Evolutionary conservation across 2,888 invertebrate species (phyloP).

Genomic region (Cephus pulcher): DNA sequence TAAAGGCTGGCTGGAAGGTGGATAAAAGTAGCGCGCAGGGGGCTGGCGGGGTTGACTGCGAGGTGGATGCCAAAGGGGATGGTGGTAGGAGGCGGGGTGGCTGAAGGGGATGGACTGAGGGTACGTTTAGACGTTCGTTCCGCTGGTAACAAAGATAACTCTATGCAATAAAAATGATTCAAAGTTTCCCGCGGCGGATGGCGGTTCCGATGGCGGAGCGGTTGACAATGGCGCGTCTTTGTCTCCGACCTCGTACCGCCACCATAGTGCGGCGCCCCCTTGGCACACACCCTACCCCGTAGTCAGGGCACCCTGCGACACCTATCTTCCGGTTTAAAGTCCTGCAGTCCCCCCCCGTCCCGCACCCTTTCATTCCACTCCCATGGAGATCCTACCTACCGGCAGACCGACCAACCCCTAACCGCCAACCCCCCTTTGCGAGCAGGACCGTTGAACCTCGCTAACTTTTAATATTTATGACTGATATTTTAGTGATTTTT

Average conservation of each 20-base stretch:
- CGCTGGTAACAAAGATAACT: conserved; percentile 67
- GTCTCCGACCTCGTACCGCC: conserved; percentile 53
- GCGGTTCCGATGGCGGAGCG: conserved; percentile 66
- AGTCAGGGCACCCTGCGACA: conserved; percentile 62
- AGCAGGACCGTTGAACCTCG: conserved; percentile 40
- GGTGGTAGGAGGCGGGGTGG: conserved; percentile 26
- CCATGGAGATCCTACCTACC: too few relatives aligned
- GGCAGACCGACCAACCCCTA: too few relatives aligned
- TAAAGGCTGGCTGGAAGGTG: conserved; percentile 8
- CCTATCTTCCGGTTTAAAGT: conserved; percentile 68
- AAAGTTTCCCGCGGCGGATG: conserved; percentile 67
- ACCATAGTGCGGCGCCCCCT: conserved; percentile 35
- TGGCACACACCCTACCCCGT: conserved; percentile 33
- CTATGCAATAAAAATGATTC: conserved; percentile 68
- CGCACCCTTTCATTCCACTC: too few relatives aligned
- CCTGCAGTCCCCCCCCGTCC: conserved; percentile 36
- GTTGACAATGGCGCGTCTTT: conserved; percentile 67
- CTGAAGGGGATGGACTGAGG: conserved; percentile 47
- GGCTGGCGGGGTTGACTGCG: conserved; percentile 31
- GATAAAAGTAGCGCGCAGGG: conserved; percentile 35
- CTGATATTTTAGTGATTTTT: conserved; percentile 63
- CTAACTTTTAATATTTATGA: conserved; percentile 67
- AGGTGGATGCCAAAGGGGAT: conserved; percentile 20
- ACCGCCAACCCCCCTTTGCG: too few relatives aligned
- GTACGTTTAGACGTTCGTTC: conserved; percentile 65